phyloP scores from a whole-genome alignment of 2,797 vertebrate genomes.

The Selene dorsalis region DNA sequence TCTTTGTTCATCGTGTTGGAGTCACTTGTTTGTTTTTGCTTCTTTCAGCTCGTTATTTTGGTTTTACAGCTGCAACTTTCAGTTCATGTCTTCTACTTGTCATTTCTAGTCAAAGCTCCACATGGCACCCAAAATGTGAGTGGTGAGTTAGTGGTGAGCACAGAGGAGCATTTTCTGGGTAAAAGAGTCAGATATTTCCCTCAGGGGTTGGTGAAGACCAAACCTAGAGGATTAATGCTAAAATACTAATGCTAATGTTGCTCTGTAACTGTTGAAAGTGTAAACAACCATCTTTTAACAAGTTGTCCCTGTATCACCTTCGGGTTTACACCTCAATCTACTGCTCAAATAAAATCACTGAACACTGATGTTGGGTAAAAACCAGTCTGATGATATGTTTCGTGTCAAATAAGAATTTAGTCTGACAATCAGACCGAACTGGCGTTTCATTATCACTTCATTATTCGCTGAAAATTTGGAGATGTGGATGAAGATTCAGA shows the following conservation, averaged over 20 bases:
- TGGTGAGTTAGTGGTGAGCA: not conserved
- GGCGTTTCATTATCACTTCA: not conserved
- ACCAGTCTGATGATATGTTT: not conserved
- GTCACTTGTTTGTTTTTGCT: conserved; percentile 7
- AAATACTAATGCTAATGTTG: not conserved
- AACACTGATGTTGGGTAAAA: not conserved
- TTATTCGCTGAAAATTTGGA: not conserved
- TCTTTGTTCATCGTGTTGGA: conserved; percentile 34
- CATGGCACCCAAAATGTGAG: not conserved
- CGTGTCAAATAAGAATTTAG: not conserved
- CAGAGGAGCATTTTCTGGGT: not conserved
- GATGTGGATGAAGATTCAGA: not conserved
- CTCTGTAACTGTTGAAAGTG: too few species aligned
- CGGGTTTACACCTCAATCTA: too few species aligned
- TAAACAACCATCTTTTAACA: too few species aligned
- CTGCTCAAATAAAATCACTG: too few species aligned
- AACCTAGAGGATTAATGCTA: conserved; percentile 4
- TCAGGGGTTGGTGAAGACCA: conserved; percentile 1
- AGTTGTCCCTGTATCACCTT: too few species aligned
- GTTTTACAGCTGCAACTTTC: not conserved
- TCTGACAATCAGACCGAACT: conserved; percentile 3
- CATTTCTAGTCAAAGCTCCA: not conserved
- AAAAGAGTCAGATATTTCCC: not conserved
- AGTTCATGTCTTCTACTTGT: not conserved
- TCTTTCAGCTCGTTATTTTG: not conserved